A percentile compares a stretch with the other conserved stretches of the same genome.
Evolutionary conservation across 2,797 vertebrate genomes (phyloP).

Genomic region (Sciaenops ocellatus): DNA sequence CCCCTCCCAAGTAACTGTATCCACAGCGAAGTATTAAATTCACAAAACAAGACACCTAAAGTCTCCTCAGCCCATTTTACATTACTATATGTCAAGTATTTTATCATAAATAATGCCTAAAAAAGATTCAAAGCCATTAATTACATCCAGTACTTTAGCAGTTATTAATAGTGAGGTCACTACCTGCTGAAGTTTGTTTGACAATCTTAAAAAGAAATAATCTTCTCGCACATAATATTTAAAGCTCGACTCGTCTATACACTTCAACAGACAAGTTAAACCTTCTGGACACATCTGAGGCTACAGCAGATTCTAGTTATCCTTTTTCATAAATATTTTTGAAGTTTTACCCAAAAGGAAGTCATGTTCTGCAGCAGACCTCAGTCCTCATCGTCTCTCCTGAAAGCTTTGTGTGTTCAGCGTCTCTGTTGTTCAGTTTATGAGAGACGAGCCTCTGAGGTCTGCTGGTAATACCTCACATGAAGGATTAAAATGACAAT

Average conservation of each 20-base stretch:
- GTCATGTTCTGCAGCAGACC: constrained; percentile 28
- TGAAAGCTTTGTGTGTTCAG: constrained; percentile 40
- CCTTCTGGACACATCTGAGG: not conserved
- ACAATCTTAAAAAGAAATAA: not conserved
- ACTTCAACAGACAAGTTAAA: not conserved
- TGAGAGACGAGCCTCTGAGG: constrained; percentile 37
- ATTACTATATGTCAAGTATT: not conserved
- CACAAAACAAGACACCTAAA: not conserved
- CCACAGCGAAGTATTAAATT: not conserved
- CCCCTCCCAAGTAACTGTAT: not conserved
- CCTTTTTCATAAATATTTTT: constrained; percentile 9
- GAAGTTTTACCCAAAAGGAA: constrained; percentile 55
- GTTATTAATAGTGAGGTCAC: not conserved
- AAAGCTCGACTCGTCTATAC: not conserved
- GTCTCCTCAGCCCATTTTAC: not conserved
- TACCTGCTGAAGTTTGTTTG: not conserved
- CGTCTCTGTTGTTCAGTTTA: constrained; percentile 33
- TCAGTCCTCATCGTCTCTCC: constrained; percentile 21
- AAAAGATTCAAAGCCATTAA: not conserved
- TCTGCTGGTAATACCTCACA: constrained; percentile 46
- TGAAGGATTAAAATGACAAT: constrained; percentile 53
- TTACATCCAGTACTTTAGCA: not conserved
- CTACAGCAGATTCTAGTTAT: not conserved
- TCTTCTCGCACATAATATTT: not conserved
- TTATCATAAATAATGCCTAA: not conserved